Evolutionary conservation across 2,888 invertebrate genomes (phyloP).

Genomic region (Vanessa cardui): DNA sequence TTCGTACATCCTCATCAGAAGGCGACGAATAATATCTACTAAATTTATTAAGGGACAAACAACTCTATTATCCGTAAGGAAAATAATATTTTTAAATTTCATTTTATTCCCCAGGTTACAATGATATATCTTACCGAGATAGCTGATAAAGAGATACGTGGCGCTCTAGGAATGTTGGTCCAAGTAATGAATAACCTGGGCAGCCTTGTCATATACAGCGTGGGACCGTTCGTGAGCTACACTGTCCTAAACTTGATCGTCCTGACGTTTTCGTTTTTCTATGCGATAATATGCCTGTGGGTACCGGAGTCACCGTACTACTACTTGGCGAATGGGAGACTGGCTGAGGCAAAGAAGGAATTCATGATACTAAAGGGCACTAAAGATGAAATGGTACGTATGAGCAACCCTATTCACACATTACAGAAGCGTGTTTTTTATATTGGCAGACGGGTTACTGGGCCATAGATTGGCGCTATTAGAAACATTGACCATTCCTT

Average conservation of each 20-base stretch:
- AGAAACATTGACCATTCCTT: no score
- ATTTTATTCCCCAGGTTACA: constrained; percentile 63
- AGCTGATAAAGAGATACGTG: constrained; percentile 77
- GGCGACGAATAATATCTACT: no score
- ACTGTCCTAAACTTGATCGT: constrained; percentile 70
- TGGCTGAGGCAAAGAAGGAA: constrained; percentile 71
- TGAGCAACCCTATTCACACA: no score
- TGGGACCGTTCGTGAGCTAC: constrained; percentile 78
- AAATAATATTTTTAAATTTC: neutral
- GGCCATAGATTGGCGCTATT: no score
- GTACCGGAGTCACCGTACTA: constrained; percentile 85
- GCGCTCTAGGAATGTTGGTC: constrained; percentile 73
- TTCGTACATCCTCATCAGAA: no score
- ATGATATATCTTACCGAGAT: constrained; percentile 81
- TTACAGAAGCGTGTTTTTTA: no score
- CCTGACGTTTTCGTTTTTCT: constrained; percentile 71
- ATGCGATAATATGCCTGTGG: constrained; percentile 76
- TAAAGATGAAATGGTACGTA: constrained; percentile 64
- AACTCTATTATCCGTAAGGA: no score
- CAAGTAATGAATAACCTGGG: constrained; percentile 78
- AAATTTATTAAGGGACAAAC: no score
- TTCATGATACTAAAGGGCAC: constrained; percentile 72
- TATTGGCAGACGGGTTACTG: no score
- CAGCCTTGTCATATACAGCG: constrained; percentile 67
- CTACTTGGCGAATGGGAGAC: constrained; percentile 78